Base-by-base conservation (phyloP, 1,140 invertebrate genomes). In the Drosophila santomea region DNA sequence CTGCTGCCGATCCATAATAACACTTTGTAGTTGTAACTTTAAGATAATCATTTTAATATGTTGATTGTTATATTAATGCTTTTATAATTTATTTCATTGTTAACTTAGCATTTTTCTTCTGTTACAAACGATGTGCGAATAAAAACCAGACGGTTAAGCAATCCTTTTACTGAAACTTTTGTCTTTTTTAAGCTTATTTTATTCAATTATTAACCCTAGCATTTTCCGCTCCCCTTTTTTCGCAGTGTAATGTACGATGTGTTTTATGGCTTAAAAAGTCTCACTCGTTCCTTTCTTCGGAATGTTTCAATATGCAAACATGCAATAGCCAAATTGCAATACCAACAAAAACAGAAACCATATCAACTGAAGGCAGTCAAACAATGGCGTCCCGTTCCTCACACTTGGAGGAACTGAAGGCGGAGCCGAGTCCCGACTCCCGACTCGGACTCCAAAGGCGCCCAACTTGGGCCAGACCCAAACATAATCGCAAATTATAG, bases 401-500 rank as follows among this genome's bases (percentile, higher is more conserved):
- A 45, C 51, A 41, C 50, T 47, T 55, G 17, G 35, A 45, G 11
- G 39, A 17, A 23, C 72, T 25, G 10, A 50, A 45, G 38, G 36
- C 20, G 39, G n/a, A 44, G 25, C 32, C 20, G 0, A 7, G 17
- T 17, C 17, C 17, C 17, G 17, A 17, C 17, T 17, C 17, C 43
- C 43, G 45, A 45, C 44, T 38, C 23, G 17, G 8, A 51, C 47
- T 17, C 41, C n/a, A n/a, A 43, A 35, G 43, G 60, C 61, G 60
- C 56, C 56, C 39, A 25, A 60, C 28, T 63, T 63, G 35, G 56
- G 36, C 32, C 35, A 54, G 59, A 76, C 83, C 80, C 77, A 59
- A 89, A 89, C 85, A 88, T 88, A 88, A 88, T 88, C 84, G 84
- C 84, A 88, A 88, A 88, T 89, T 88, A 89, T 89, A 89, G 84